A percentile compares a stretch with the other conserved stretches of the same genome.
Evolutionary conservation across 2,888 invertebrate species (phyloP).

Genomic region (Folsomia candida): DNA sequence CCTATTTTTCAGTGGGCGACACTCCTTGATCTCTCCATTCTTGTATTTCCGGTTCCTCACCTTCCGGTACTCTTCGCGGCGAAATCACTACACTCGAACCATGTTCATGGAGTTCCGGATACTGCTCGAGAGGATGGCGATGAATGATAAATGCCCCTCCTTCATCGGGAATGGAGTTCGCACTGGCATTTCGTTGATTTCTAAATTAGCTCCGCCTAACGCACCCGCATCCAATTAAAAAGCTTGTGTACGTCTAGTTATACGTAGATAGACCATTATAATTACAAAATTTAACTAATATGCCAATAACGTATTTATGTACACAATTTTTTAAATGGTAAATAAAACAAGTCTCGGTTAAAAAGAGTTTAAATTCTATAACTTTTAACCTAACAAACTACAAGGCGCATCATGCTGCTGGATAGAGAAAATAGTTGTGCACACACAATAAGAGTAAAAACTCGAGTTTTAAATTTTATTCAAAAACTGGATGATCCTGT

Average conservation of each 20-base stretch:
- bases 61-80: conserved; percentile 85
- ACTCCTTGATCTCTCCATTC: conserved; percentile 86
- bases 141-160: conserved; percentile 68
- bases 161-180: conserved; percentile 63
- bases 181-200: conserved; percentile 67
- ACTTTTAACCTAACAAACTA: too few relatives aligned
- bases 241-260: too few relatives aligned
- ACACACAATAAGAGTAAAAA: too few relatives aligned
- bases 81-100: conserved; percentile 93
- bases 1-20: conserved; percentile 73
- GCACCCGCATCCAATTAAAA: conserved; percentile 34
- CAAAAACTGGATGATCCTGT: conserved; percentile 12
- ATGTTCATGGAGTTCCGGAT: conserved; percentile 85
- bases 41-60: conserved; percentile 95
- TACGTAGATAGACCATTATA: too few relatives aligned
- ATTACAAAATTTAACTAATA: too few relatives aligned
- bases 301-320: neutral
- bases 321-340: too few relatives aligned
- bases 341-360: too few relatives aligned
- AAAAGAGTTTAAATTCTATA: too few relatives aligned
- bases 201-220: conserved; percentile 72
- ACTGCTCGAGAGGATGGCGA: conserved; percentile 67
- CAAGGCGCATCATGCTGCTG: too few relatives aligned
- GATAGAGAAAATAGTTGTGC: too few relatives aligned
- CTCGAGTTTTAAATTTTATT: conserved; percentile 8